A percentile compares a stretch with the other conserved stretches of the same genome.
These are phyloP conservation scores for Rotaria sp. DNA, from an alignment of 2,888 invertebrate species.

Conservation along the genomic window DNA sequence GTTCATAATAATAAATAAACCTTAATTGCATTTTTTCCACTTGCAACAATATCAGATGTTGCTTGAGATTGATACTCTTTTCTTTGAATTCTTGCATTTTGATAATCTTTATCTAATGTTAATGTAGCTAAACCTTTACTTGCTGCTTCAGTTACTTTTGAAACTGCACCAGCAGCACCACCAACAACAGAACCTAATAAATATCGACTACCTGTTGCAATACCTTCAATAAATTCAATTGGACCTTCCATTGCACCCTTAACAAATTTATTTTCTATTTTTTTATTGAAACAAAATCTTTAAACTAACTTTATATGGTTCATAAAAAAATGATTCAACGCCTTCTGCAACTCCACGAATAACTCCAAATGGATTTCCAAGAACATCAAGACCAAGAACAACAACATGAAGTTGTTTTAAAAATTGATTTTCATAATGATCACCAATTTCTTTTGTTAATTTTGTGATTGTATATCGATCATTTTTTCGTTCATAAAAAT, in stretches of 20 bases:
- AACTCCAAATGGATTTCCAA: conserved; percentile 95
- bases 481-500: conserved; percentile 32
- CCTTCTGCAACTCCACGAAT: conserved; percentile 89
- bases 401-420: conserved; percentile 91
- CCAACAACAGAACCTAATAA: too few species aligned
- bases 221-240: conserved; percentile 94
- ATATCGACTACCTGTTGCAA: conserved; percentile 82
- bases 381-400: conserved; percentile 88
- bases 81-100: conserved; percentile 67
- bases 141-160: conserved; percentile 65
- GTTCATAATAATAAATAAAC: neutral
- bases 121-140: conserved; percentile 80
- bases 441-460: conserved; percentile 30
- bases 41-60: neutral
- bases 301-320: conserved; percentile 83
- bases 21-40: conserved; percentile 32
- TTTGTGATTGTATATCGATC: conserved; percentile 25
- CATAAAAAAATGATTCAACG: conserved; percentile 95
- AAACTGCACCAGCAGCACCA: conserved; percentile 94
- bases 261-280: conserved; percentile 35
- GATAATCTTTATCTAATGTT: conserved; percentile 88
- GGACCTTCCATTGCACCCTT: conserved; percentile 96
- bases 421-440: conserved; percentile 62
- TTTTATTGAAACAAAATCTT: too few species aligned
- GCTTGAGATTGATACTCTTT: neutral